These are phyloP conservation scores for Flexamia atlantica DNA, from an alignment of 2,888 invertebrate species.

Conservation along the genomic window DNA sequence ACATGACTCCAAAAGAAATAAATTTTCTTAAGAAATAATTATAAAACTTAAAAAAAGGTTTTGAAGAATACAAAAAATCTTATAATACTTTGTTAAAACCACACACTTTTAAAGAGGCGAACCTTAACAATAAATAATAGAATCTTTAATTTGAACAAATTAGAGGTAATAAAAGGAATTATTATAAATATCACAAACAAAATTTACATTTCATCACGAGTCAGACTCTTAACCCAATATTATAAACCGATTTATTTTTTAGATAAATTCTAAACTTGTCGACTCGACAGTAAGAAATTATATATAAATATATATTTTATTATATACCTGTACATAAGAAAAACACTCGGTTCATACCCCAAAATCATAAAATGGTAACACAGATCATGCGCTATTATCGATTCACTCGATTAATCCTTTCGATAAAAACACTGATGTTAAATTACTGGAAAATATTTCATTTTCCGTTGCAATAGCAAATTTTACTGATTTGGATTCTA, in stretches of 20 bases:
- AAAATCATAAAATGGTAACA: constrained; percentile 31
- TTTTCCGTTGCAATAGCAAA: not conserved
- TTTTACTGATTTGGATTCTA: not conserved
- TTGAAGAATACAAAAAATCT: constrained; percentile 11
- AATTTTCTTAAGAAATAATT: constrained; percentile 4
- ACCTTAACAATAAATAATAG: constrained; percentile 19
- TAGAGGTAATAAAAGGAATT: constrained; percentile 8
- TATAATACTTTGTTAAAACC: constrained; percentile 18
- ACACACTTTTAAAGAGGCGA: not conserved
- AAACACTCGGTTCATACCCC: constrained; percentile 2
- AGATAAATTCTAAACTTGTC: not conserved
- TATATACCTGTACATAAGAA: not conserved
- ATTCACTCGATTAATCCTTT: not conserved
- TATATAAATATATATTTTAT: constrained; percentile 5
- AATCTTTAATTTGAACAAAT: constrained; percentile 12
- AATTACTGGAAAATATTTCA: not conserved
- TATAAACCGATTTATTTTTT: not conserved
- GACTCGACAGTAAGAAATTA: not conserved
- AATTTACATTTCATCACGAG: not conserved
- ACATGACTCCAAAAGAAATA: not conserved
- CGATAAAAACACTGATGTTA: not conserved
- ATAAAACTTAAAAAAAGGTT: constrained; percentile 18
- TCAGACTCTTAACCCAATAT: not conserved
- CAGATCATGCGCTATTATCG: not conserved
- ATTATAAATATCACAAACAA: constrained; percentile 21